phyloP scores from a whole-genome alignment of 2,113 vertebrate genomes.

The Salvator merianae region DNA sequence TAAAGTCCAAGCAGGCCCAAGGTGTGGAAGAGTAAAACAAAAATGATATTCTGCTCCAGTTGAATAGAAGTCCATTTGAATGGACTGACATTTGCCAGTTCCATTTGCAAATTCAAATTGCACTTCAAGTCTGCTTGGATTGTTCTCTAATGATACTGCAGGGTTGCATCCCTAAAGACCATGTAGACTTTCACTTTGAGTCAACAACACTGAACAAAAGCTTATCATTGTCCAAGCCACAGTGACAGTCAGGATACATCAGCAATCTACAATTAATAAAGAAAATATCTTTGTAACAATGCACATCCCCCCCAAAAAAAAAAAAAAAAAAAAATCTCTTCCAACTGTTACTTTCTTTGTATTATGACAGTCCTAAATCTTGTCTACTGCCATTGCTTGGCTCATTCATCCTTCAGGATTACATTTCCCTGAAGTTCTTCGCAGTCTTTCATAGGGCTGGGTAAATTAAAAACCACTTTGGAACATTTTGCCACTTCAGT shows the following conservation, averaged over 20 bases:
- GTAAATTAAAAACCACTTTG: slow-evolving; percentile 21
- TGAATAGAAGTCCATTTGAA: too few species aligned
- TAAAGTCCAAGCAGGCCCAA: too few species aligned
- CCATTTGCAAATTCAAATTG: too few species aligned
- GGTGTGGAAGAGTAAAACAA: too few species aligned
- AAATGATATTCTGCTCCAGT: too few species aligned
- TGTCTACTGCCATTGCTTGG: background rate
- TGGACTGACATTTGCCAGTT: too few species aligned
- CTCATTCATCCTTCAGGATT: background rate
- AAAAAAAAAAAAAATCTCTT: background rate
- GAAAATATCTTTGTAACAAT: slow-evolving; percentile 5
- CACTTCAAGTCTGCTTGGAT: too few species aligned
- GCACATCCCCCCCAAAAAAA: background rate
- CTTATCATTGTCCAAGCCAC: background rate
- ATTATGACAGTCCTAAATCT: background rate
- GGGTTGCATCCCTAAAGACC: background rate
- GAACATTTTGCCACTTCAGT: slow-evolving; percentile 12
- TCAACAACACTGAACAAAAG: background rate
- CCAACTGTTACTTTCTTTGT: background rate
- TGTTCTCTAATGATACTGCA: slow-evolving; percentile 7
- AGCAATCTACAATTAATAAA: background rate
- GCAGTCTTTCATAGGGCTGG: background rate
- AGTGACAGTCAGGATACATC: background rate
- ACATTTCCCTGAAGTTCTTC: background rate
- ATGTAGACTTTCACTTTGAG: background rate